These are phyloP conservation scores for Intellagama lesueurii DNA, from an alignment of 2,797 vertebrate species.

Conservation along the genomic window DNA sequence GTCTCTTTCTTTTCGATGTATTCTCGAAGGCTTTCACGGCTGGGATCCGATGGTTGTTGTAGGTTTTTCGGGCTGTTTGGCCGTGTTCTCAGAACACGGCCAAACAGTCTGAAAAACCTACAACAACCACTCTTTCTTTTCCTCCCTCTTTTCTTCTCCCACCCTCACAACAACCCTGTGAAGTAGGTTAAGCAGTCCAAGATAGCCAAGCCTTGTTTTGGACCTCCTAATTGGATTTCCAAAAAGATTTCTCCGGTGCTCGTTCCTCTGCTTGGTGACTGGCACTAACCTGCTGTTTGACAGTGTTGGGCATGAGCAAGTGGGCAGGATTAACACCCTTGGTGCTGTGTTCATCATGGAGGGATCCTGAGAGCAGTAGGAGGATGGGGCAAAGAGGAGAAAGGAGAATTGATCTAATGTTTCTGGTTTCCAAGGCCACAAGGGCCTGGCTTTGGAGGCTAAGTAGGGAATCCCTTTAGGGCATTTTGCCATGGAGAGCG, in stretches of 20 bases:
- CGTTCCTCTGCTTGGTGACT: not conserved
- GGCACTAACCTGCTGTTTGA: constrained; percentile 2
- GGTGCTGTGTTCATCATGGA: not conserved
- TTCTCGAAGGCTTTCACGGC: no score
- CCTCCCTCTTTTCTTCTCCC: no score
- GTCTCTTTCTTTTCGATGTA: no score
- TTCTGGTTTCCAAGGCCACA: not conserved
- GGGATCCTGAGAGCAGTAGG: not conserved
- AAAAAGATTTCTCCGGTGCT: constrained; percentile 10
- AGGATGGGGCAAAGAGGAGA: not conserved
- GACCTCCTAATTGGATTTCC: not conserved
- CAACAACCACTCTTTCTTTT: no score
- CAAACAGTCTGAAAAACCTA: no score
- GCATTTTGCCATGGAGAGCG: not conserved
- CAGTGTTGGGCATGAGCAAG: constrained; percentile 4
- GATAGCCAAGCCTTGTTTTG: not conserved
- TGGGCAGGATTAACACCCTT: constrained; percentile 31
- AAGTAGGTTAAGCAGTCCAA: not conserved
- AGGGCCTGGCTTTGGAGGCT: constrained; percentile 5
- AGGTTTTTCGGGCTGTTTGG: no score
- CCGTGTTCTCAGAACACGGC: no score
- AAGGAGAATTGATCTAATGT: constrained; percentile 1
- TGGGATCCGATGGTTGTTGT: no score
- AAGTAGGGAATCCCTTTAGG: constrained; percentile 35
- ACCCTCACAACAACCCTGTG: not conserved